Evolutionary conservation across 2,113 vertebrate species (phyloP).

Genomic region (Ellobius talpinus): DNA sequence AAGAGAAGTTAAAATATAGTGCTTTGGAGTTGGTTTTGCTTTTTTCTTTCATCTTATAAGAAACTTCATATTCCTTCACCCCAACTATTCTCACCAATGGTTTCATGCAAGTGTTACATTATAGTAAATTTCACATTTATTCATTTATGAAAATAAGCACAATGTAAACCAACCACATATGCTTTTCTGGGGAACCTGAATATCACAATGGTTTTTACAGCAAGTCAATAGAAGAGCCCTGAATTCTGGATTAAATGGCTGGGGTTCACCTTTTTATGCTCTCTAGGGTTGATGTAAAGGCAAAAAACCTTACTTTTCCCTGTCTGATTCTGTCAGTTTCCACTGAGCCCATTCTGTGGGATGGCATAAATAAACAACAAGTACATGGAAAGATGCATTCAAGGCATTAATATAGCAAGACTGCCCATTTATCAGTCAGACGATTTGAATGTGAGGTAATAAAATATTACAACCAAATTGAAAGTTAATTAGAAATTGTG

Average conservation of each 20-base stretch:
- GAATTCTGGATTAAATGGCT: neutral
- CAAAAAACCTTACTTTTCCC: fast-evolving
- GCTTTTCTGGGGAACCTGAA: neutral
- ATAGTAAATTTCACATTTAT: neutral
- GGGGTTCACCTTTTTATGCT: neutral
- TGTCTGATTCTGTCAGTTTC: neutral
- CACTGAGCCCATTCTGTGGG: fast-evolving
- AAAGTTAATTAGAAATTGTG: neutral
- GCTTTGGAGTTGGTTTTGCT: neutral
- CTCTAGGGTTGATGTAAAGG: neutral
- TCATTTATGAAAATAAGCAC: neutral
- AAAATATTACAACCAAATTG: neutral
- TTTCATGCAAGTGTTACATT: neutral
- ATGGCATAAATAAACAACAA: neutral
- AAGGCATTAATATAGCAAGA: neutral
- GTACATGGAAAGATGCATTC: neutral
- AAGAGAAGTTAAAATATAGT: neutral
- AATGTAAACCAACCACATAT: neutral
- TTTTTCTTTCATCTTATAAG: neutral
- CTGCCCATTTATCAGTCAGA: too few relatives aligned
- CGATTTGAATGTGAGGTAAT: neutral
- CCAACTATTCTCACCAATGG: neutral
- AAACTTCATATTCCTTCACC: neutral
- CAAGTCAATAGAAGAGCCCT: neutral
- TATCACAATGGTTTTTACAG: neutral